Base-by-base conservation (phyloP, 2,888 invertebrate genomes). In the Patella ulyssiponensis region DNA sequence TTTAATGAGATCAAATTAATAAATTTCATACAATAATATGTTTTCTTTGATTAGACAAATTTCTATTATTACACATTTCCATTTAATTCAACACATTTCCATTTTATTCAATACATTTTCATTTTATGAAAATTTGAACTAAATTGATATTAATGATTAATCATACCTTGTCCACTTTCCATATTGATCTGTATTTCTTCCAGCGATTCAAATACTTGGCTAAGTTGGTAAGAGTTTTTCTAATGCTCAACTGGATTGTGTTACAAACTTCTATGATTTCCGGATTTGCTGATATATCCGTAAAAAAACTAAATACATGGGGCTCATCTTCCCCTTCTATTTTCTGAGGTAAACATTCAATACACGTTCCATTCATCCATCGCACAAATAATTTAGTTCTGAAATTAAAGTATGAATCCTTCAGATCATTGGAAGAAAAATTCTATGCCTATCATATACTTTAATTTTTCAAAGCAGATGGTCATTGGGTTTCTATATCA, bases 321-420 rank as follows among this genome's bases (percentile, higher is more conserved):
- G 93, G 93, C 69, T 94, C 93, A 85, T 93, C 94, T 75, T 94
- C 93, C 2, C 94, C 93, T 0, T 93, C 92, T 12, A 94, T 92
- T 83, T 92, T 93, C 82, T 95, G 94, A 0, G 95, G 94, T 1
- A 94, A 93, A 80, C 96, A 95, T 64, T 94, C 94, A 0, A 96
- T 88, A 87, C 97, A 97, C 0, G 95, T 95, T 15, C 94, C 94
- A 85, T 94, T 93, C 95, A 96, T 95, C 97, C 97, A 98, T 12
- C 97, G 94, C 0, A 95, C 94, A 88, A 97, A 96, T 0, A 93
- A 91, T 85, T 95, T 95, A 9, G 96, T 90, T 80, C 95, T 95
- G 87, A n/a, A 75, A 74, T 51, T 9, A 9, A 44, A 44, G 44
- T 5, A 9, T 7, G 44, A 44, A 44, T 44, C 44, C 9, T 44